Percentiles rank a stretch among this genome's conserved stretches.
phyloP scores from a whole-genome alignment of 2,797 vertebrate species.

The Melanogrammus aeglefinus region DNA sequence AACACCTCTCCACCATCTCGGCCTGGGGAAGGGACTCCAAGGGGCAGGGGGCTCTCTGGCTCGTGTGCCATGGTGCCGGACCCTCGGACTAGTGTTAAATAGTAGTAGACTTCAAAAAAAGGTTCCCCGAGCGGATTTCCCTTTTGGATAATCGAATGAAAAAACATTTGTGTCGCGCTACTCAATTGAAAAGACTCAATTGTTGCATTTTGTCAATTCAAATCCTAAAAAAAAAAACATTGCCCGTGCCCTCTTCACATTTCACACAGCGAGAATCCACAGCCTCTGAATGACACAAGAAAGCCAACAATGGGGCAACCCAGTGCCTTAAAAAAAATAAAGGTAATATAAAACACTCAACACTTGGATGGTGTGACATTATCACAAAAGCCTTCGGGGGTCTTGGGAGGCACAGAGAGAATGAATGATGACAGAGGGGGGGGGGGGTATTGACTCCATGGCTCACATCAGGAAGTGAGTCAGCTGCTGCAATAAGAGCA shows the following conservation, averaged over 20 bases:
- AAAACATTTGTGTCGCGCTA: background rate
- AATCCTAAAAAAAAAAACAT: background rate
- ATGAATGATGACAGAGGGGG: slow-evolving; percentile 48
- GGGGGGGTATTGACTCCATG: slow-evolving; percentile 39
- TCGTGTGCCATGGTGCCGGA: background rate
- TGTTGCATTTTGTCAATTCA: background rate
- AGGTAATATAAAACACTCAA: slow-evolving; percentile 12
- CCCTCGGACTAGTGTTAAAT: background rate
- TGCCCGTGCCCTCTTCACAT: background rate
- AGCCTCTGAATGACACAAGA: background rate
- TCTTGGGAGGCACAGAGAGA: slow-evolving; percentile 33
- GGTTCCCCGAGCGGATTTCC: background rate
- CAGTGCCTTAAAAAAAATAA: slow-evolving; percentile 1
- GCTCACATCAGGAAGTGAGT: slow-evolving; percentile 15
- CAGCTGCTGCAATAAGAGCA: slow-evolving; percentile 14
- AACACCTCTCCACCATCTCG: slow-evolving; percentile 17
- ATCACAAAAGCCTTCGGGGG: slow-evolving; percentile 37
- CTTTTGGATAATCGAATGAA: background rate
- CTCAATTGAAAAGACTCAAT: background rate
- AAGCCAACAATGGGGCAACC: background rate
- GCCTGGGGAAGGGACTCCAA: slow-evolving; percentile 13
- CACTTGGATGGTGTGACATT: slow-evolving; percentile 45
- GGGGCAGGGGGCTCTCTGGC: background rate
- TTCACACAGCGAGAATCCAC: background rate
- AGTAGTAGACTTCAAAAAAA: background rate